These are phyloP conservation scores for Thymallus thymallus DNA, from an alignment of 2,113 vertebrate genomes.

Conservation along the genomic window DNA sequence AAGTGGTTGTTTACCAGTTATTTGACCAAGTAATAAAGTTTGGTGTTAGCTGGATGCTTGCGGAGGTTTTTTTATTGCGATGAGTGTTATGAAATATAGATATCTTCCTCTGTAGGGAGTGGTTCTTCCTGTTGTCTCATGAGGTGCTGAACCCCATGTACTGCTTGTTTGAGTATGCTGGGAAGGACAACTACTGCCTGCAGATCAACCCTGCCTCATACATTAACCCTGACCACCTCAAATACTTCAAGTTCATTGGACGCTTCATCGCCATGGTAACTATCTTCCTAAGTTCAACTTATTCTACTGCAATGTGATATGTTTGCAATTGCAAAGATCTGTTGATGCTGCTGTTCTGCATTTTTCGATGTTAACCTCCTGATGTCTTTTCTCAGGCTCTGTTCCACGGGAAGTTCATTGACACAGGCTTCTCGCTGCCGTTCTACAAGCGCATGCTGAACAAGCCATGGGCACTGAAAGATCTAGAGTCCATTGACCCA, in stretches of 20 bases:
- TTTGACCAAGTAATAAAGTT: too few relatives aligned
- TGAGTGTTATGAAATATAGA: too few relatives aligned
- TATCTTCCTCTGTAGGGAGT: constrained; percentile 79
- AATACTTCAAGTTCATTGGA: constrained; percentile 97
- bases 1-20: too few relatives aligned
- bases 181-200: constrained; percentile 98
- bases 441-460: constrained; percentile 98
- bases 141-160: constrained; percentile 99
- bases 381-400: constrained; percentile 77
- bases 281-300: constrained; percentile 8
- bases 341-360: too few relatives aligned
- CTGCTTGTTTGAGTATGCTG: constrained; percentile 98
- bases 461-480: constrained; percentile 91
- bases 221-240: constrained; percentile 97
- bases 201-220: constrained; percentile 98
- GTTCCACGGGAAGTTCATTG: constrained; percentile 97
- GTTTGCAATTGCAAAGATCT: not conserved
- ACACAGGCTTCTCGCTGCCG: constrained; percentile 96
- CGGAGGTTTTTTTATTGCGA: too few relatives aligned
- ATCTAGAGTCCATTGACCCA: constrained; percentile 95
- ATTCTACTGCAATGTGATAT: not conserved
- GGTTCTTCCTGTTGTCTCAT: constrained; percentile 98
- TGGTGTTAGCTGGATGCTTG: too few relatives aligned
- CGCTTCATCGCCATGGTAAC: constrained; percentile 98
- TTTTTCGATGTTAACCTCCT: too few relatives aligned